Conservation (phyloP, 2,888 invertebrate genomes). For the Hemithea aestivaria region DNA sequence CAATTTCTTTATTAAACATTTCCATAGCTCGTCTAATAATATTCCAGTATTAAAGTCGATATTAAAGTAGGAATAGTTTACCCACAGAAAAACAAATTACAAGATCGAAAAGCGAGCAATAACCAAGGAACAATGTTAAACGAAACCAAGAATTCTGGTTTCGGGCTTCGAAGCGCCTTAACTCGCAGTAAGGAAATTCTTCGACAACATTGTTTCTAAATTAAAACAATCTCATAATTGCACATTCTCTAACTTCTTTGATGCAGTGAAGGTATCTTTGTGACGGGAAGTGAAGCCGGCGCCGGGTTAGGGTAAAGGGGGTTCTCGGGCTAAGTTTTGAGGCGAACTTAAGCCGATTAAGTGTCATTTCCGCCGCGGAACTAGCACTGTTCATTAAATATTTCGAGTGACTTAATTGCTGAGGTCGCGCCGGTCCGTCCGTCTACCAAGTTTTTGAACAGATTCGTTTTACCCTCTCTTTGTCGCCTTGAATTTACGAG, state of each 20-base stretch:
- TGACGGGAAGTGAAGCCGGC: conserved; percentile 28
- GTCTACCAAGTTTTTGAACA: conserved; percentile 57
- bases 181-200: conserved; percentile 71
- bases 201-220: conserved; percentile 76
- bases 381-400: conserved; percentile 77
- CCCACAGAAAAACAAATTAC: conserved; percentile 46
- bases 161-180: conserved; percentile 61
- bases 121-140: conserved; percentile 68
- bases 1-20: conserved; percentile 9
- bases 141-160: conserved; percentile 74
- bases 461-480: conserved; percentile 42
- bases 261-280: conserved; percentile 64
- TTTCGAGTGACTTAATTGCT: conserved; percentile 73
- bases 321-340: conserved; percentile 62
- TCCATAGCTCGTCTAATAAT: conserved; percentile 4
- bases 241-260: conserved; percentile 76
- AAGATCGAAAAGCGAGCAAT: conserved; percentile 57
- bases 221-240: conserved; percentile 79
- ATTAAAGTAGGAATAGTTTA: conserved; percentile 28
- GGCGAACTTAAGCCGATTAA: conserved; percentile 75
- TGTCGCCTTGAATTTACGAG: conserved; percentile 13
- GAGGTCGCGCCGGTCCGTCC: conserved; percentile 58
- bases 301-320: conserved; percentile 31
- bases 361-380: conserved; percentile 74
- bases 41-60: conserved; percentile 16